Evolutionary conservation across 2,797 vertebrate genomes (phyloP), one percentile per base, ranked within the genome.

Genomic region (Lutjanus campechanus): DNA sequence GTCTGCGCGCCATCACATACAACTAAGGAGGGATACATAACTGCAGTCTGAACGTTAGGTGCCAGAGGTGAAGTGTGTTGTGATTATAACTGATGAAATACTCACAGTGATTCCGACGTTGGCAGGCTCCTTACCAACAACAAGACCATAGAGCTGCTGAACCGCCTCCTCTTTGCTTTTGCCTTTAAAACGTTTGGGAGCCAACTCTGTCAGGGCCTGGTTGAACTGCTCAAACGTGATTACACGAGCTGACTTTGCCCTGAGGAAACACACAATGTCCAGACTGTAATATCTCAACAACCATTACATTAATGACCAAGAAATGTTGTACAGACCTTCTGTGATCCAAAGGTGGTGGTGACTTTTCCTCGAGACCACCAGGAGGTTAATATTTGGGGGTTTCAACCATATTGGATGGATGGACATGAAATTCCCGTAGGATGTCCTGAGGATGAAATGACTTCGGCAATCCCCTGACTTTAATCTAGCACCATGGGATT

Each of bases 171-270:
- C 95, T 1, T 93, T 91, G 5, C 83, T 89, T 83, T 95, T 96
- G 15, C 90, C 95, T 80, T 96, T 96, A 81, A 96, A 98, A 11
- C 93, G 94, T 56, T 97, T 98, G 2, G 85, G 63, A 20, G 96
- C 95, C 81, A 98, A 44, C 75, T 97, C 96, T n/a, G 85, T 87
- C 92, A 98, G 74, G 1, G 97, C 96, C 87, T 96, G 93, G 80
- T 88, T 93, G 88, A 98, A 98, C 91, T 98, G 96, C 56, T 93
- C 89, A 68, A 96, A 97, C 0, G 93, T 97, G 88, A 98, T 96
- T n/a, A 96, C 96, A 44, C 95, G 94, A 68, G 92, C 95, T 1
- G 95, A 93, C 86, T 97, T 98, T 71, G 88, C 86, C 92, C 97
- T 98, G 58, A 65, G 49, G 58, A 88, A 64, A 91, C 46, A 85